Base-by-base conservation (phyloP, 2,797 vertebrate species). In the Esox masquinongy region DNA sequence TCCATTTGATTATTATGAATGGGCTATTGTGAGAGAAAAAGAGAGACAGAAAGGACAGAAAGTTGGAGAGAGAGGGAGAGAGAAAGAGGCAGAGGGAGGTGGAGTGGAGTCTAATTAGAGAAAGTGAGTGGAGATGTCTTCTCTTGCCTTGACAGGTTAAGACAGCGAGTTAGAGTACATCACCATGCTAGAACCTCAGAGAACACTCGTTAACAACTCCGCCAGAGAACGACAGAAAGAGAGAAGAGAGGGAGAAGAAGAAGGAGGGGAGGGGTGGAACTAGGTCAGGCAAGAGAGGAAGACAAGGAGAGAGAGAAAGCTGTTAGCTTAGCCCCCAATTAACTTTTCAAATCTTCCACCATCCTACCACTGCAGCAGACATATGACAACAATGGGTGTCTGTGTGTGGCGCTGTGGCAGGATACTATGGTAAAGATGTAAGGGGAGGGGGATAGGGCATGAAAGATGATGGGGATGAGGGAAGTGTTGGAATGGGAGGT, bases 291-390 rank as follows among this genome's bases (percentile, higher is more conserved):
- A 31, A 31, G 26, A 34, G 29, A 6, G 19, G 39, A n/a, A 70
- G 43, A 70, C 22, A n/a, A 70, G 68, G 43, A 68, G 34, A n/a
- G 67, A 22, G 9, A 8, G 67, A 43, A 14, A 68, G 56, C 22
- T 24, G n/a, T 61, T 24, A 82, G 81, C 79, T 76, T 84, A 74
- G 75, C 74, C 83, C 86, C 84, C 85, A 87, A 89, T 91, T 90
- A 88, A 82, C 85, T 81, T 81, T 76, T 82, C 70, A 64, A 73
- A 77, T 75, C 80, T 80, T 77, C 70, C 78, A 79, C 68, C 47
- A 29, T 51, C 76, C 66, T 34, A 72, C 74, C 64, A 63, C 74
- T 24, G 3, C 56, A 4, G 56, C 56, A 61, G 22, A 3, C 56
- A 5, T 61, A 11, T 61, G 29, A 56, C 49, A 78, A 70, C 49